Conservation (phyloP, 2,888 invertebrate species). For the Exephanes ischioxanthus region DNA sequence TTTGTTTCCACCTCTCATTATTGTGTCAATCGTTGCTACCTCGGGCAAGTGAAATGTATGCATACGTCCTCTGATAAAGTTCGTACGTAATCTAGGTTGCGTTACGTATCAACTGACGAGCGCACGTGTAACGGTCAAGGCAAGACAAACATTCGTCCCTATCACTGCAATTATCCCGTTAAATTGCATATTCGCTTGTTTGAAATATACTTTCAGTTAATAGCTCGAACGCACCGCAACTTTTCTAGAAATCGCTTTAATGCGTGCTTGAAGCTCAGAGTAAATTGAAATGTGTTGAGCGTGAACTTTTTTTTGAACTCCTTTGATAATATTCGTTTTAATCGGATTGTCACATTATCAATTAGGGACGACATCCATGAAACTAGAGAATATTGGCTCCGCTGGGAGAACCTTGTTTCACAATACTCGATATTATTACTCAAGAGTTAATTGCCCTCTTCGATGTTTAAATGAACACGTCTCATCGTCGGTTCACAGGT, state of each 20-base stretch:
- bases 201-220: background rate
- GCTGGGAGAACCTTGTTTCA: background rate
- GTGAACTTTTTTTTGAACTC: too few species aligned
- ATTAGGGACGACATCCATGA: too few species aligned
- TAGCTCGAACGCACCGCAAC: background rate
- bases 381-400: too few species aligned
- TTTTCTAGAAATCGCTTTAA: background rate
- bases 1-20: slow-evolving; percentile 39
- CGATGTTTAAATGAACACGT: background rate
- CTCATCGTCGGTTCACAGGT: slow-evolving; percentile 71
- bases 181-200: background rate
- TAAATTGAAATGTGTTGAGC: background rate
- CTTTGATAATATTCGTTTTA: too few species aligned
- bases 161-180: background rate
- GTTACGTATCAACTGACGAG: background rate
- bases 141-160: background rate
- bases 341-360: too few species aligned
- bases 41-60: slow-evolving; percentile 57
- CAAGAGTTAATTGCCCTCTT: background rate
- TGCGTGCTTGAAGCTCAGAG: background rate
- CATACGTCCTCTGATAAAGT: background rate
- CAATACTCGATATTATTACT: background rate
- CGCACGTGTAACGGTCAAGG: background rate
- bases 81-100: background rate
- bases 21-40: slow-evolving; percentile 52